Evolutionary conservation across 2,888 invertebrate genomes (phyloP).

Genomic region (Polydrusus cervinus): DNA sequence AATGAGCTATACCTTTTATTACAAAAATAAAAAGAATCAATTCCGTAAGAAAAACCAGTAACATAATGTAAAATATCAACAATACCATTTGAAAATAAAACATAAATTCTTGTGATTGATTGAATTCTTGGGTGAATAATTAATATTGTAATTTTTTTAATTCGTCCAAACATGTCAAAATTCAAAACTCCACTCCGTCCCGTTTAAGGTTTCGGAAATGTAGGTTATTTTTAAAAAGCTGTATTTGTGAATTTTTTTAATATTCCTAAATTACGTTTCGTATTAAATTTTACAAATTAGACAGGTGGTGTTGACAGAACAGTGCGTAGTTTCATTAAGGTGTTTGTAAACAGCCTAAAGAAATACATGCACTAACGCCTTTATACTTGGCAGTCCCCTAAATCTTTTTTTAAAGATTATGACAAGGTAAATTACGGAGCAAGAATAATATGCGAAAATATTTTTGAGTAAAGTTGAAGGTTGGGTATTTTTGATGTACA

Average conservation of each 20-base stretch:
- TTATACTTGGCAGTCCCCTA: conserved; percentile 8
- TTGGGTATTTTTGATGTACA: conserved; percentile 5
- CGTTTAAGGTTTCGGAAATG: not conserved
- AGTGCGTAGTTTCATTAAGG: conserved; percentile 32
- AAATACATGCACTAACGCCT: conserved; percentile 34
- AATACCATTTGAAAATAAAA: too few species aligned
- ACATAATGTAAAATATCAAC: too few species aligned
- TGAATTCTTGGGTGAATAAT: too few species aligned
- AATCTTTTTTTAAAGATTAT: conserved; percentile 5
- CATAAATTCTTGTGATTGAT: too few species aligned
- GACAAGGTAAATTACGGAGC: conserved; percentile 8
- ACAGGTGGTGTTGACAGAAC: conserved; percentile 34
- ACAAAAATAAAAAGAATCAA: too few species aligned
- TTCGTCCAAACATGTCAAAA: too few species aligned
- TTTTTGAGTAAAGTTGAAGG: conserved; percentile 15
- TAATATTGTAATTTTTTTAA: too few species aligned
- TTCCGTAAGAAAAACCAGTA: too few species aligned
- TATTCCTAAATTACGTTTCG: conserved; percentile 13
- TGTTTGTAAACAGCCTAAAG: conserved; percentile 31
- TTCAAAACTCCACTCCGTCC: too few species aligned
- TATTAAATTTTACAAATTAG: conserved; percentile 22
- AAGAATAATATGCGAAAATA: conserved; percentile 17
- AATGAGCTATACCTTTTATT: too few species aligned
- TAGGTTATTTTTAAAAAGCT: not conserved
- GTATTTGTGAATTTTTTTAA: not conserved